Conservation (phyloP, 1,140 invertebrate species). For the Drosophila littoralis region DNA sequence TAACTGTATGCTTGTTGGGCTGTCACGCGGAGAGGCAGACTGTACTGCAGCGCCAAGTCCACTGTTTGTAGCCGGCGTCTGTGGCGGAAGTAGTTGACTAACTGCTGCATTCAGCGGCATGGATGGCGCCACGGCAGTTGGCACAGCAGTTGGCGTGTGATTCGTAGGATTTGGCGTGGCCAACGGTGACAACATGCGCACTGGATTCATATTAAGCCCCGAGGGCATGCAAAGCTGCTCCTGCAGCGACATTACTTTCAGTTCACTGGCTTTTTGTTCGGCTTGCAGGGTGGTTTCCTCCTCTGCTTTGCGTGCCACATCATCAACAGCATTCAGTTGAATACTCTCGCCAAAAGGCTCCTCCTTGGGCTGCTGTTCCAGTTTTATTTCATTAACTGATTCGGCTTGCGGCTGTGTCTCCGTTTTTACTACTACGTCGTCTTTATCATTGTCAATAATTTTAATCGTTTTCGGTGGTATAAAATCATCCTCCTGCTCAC, state of each 20-base stretch:
- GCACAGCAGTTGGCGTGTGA: constrained; percentile 42
- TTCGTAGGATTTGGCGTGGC: constrained; percentile 76
- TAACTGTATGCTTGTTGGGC: constrained; percentile 77
- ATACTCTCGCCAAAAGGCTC: constrained; percentile 44
- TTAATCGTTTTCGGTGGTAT: constrained; percentile 81
- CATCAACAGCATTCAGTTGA: constrained; percentile 41
- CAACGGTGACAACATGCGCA: constrained; percentile 77
- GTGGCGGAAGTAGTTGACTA: constrained; percentile 35
- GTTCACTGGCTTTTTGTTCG: constrained; percentile 74
- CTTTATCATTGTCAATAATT: constrained; percentile 70
- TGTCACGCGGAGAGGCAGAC: constrained; percentile 70
- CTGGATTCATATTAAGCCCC: constrained; percentile 83
- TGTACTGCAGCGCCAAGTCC: not conserved
- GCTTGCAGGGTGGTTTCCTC: constrained; percentile 61
- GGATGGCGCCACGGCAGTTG: constrained; percentile 41
- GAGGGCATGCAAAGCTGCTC: constrained; percentile 84
- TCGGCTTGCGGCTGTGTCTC: constrained; percentile 40
- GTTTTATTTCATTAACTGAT: constrained; percentile 45
- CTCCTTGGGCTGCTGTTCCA: constrained; percentile 54
- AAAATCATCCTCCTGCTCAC: constrained; percentile 81
- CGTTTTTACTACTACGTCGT: constrained; percentile 55
- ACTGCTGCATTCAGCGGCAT: constrained; percentile 25
- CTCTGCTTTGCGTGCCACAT: constrained; percentile 60
- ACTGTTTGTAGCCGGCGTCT: constrained; percentile 9
- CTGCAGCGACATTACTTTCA: constrained; percentile 81